These are phyloP conservation scores for Malurus leucopterus DNA, from an alignment of 2,797 vertebrate genomes.

Conservation along the genomic window DNA sequence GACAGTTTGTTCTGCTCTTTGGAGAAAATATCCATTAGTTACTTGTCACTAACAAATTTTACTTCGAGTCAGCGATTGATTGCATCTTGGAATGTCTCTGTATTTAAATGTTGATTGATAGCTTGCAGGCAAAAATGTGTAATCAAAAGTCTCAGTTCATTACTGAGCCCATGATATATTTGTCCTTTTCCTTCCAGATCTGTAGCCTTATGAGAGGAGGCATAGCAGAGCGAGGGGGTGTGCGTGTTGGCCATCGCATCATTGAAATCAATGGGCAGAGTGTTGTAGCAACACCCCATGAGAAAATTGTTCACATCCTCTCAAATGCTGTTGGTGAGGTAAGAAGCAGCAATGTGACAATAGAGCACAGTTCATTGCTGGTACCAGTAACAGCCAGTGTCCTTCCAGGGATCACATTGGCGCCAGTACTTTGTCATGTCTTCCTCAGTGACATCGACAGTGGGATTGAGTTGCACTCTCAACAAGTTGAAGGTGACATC, in stretches of 20 bases:
- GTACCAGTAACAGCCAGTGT: neutral
- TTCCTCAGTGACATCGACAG: neutral
- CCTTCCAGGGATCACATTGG: neutral
- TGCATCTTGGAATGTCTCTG: neutral
- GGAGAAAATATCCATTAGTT: neutral
- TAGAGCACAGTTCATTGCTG: neutral
- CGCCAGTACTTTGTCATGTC: neutral
- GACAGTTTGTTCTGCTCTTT: neutral
- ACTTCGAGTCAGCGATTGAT: neutral
- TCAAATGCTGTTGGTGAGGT: slow-evolving; percentile 96
- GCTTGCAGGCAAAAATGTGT: neutral
- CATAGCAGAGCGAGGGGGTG: slow-evolving; percentile 92
- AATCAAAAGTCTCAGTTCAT: neutral
- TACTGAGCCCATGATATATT: neutral
- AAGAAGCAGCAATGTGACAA: slow-evolving; percentile 28
- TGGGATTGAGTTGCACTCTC: neutral
- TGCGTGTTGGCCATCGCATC: slow-evolving; percentile 95
- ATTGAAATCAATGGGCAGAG: slow-evolving; percentile 97
- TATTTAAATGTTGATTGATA: neutral
- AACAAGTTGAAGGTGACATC: neutral
- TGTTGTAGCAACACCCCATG: slow-evolving; percentile 92
- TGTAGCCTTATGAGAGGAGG: slow-evolving; percentile 97
- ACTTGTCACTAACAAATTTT: neutral
- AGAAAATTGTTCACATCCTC: slow-evolving; percentile 95
- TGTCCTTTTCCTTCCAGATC: slow-evolving; percentile 75